These are phyloP conservation scores for Esox niger DNA, from an alignment of 2,113 vertebrate species.

Conservation along the genomic window DNA sequence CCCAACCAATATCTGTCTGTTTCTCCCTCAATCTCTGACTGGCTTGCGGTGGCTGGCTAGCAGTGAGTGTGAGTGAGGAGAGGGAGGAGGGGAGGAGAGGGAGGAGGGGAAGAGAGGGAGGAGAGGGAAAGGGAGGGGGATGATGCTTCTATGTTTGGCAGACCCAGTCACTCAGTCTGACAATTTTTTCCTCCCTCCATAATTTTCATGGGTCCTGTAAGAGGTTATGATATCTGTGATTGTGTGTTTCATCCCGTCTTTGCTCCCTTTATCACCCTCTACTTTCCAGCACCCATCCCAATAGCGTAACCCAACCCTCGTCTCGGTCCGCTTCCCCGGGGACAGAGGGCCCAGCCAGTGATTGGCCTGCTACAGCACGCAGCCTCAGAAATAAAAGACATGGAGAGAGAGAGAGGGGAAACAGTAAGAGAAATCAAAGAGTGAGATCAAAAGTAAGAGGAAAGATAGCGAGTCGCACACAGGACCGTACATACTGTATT, in stretches of 20 bases:
- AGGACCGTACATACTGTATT: no score
- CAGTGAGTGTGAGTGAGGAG: not conserved
- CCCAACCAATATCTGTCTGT: not conserved
- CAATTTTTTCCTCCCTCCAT: conserved; percentile 7
- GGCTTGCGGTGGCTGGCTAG: not conserved
- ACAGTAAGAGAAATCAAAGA: no score
- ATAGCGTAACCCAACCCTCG: conserved; percentile 74
- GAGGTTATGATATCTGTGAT: not conserved
- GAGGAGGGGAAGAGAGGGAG: not conserved
- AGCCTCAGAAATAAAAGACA: conserved; percentile 11
- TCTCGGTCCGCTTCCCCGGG: not conserved
- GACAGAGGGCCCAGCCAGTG: no score
- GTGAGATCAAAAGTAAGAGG: no score
- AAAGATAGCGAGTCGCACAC: no score
- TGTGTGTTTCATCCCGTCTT: not conserved
- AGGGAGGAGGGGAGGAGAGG: not conserved
- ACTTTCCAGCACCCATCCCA: conserved; percentile 41
- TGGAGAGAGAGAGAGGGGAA: no score
- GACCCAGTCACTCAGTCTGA: conserved; percentile 8
- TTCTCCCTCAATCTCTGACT: not conserved
- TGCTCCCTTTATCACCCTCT: not conserved
- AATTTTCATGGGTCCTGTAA: not conserved
- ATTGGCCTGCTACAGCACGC: conserved; percentile 1
- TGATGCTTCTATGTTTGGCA: conserved; percentile 19
- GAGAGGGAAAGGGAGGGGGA: not conserved